A percentile compares a stretch with the other conserved stretches of the same genome.
phyloP scores from a whole-genome alignment of 2,113 vertebrate species.

The Phrynosoma platyrhinos region DNA sequence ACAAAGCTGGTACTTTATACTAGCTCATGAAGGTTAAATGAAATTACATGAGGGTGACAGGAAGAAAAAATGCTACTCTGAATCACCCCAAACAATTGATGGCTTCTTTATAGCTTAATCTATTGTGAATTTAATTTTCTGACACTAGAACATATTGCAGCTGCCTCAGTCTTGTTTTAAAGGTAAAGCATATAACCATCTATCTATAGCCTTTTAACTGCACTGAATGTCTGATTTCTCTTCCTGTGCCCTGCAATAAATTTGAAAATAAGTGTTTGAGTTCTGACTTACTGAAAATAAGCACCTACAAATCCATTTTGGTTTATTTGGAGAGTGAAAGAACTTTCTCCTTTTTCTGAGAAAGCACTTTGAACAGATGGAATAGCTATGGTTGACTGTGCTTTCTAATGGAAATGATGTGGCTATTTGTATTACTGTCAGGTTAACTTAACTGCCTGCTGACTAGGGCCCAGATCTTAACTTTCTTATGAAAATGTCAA shows the following conservation, averaged over 20 bases:
- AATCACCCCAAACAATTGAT: not conserved
- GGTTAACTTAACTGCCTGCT: constrained; percentile 32
- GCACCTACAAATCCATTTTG: constrained; percentile 24
- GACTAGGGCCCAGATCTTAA: constrained; percentile 35
- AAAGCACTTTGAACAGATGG: constrained; percentile 48
- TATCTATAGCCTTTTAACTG: not conserved
- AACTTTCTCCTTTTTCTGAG: not conserved
- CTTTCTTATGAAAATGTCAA: constrained; percentile 47
- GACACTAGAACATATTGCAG: fast-evolving
- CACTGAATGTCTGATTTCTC: constrained; percentile 9
- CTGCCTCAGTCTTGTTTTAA: not conserved
- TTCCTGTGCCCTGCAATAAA: fast-evolving
- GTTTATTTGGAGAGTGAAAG: not conserved
- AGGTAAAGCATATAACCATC: not conserved
- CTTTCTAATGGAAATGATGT: constrained; percentile 43
- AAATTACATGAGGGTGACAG: not conserved
- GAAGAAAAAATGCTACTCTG: not conserved
- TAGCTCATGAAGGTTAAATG: constrained; percentile 8
- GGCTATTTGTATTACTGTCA: constrained; percentile 34
- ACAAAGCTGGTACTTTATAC: not conserved
- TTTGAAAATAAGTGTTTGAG: not conserved
- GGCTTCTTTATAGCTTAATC: not conserved
- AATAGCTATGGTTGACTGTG: constrained; percentile 21
- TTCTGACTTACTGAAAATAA: constrained; percentile 27
- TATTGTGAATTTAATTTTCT: not conserved